A percentile compares a stretch with the other conserved stretches of the same genome.
Evolutionary conservation across 1,140 invertebrate genomes (phyloP).

Genomic region (Cherax destructor): DNA sequence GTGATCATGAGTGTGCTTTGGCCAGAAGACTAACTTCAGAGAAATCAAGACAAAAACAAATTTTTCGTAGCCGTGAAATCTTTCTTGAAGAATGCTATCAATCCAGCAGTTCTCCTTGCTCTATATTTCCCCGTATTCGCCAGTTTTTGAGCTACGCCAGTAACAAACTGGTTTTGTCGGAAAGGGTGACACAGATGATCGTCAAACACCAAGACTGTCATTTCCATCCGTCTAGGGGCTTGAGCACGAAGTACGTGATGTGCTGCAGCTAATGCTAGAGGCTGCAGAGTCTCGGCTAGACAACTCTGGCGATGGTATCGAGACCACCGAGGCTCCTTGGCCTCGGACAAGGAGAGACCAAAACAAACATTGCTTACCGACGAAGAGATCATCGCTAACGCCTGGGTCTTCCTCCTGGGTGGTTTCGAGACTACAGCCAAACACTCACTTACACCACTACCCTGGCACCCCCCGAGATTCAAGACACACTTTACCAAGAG

Average conservation of each 20-base stretch:
- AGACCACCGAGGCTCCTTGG: background rate
- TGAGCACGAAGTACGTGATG: slow-evolving; percentile 57
- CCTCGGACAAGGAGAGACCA: slow-evolving; percentile 19
- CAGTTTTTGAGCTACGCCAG: slow-evolving; percentile 72
- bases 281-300: slow-evolving; percentile 43
- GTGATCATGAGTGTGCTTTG: slow-evolving; percentile 77
- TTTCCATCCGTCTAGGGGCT: slow-evolving; percentile 70
- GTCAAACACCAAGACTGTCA: slow-evolving; percentile 73
- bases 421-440: slow-evolving; percentile 78
- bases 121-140: slow-evolving; percentile 74
- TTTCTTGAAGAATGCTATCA: slow-evolving; percentile 74
- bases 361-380: slow-evolving; percentile 73
- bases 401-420: slow-evolving; percentile 77
- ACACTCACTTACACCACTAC: slow-evolving; percentile 76
- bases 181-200: slow-evolving; percentile 74
- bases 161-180: slow-evolving; percentile 73
- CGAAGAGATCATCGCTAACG: slow-evolving; percentile 76
- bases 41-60: slow-evolving; percentile 75
- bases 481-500: slow-evolving; percentile 76
- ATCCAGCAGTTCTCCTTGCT: slow-evolving; percentile 73
- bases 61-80: slow-evolving; percentile 73
- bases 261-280: slow-evolving; percentile 72
- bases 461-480: slow-evolving; percentile 76
- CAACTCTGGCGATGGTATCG: background rate
- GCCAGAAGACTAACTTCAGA: slow-evolving; percentile 75